These are phyloP conservation scores for Monopterus albus DNA, from an alignment of 2,113 vertebrate species.

Conservation along the genomic window DNA sequence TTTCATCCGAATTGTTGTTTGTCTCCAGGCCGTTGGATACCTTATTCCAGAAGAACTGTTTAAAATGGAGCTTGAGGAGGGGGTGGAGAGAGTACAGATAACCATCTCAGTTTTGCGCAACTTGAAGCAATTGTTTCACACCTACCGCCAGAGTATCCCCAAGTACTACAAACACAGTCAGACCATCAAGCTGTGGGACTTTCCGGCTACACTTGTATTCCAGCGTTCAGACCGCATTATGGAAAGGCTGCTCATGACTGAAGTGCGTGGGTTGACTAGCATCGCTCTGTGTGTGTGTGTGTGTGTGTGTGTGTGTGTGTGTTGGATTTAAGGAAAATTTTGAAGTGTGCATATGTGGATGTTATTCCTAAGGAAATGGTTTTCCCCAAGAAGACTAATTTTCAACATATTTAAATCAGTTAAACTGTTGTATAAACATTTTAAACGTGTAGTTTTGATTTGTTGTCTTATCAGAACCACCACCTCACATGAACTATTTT, in stretches of 20 bases:
- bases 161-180: constrained; percentile 43
- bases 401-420: not conserved
- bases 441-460: not conserved
- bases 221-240: constrained; percentile 70
- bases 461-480: not conserved
- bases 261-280: constrained; percentile 39
- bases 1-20: constrained; percentile 11
- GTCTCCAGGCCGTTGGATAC: constrained; percentile 71
- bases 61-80: constrained; percentile 84
- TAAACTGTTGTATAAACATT: not conserved
- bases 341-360: not conserved
- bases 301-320: not conserved
- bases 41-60: constrained; percentile 85
- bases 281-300: too few species aligned
- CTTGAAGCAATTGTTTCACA: constrained; percentile 79
- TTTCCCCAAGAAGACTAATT: not conserved
- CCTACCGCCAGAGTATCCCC: constrained; percentile 58
- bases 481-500: not conserved
- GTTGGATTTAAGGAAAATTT: not conserved
- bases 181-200: constrained; percentile 77
- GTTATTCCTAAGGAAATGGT: not conserved
- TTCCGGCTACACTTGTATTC: constrained; percentile 76
- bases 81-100: constrained; percentile 77
- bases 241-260: constrained; percentile 73
- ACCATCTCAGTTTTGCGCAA: constrained; percentile 71